Percentiles rank a stretch among this genome's conserved stretches.
phyloP scores from a whole-genome alignment of 2,888 invertebrate species.

The Tuberolachnus salignus region DNA sequence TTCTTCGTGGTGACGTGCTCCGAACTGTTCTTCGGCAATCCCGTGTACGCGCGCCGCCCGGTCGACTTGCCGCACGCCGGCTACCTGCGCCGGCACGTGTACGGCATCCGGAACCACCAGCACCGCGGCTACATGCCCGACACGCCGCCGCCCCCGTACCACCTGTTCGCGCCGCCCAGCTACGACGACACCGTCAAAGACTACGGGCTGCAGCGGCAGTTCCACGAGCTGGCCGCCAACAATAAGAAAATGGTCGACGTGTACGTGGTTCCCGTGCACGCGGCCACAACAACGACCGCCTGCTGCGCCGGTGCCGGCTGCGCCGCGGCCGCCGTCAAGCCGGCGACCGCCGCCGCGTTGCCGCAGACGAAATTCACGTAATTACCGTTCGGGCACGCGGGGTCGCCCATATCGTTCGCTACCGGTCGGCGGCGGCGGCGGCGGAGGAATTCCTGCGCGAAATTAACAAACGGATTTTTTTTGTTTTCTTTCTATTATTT shows the following conservation, averaged over 20 bases:
- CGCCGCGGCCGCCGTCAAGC: slow-evolving; percentile 9
- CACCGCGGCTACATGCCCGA: slow-evolving; percentile 58
- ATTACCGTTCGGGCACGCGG: neutral
- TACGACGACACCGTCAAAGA: slow-evolving; percentile 64
- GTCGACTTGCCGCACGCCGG: slow-evolving; percentile 60
- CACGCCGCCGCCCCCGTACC: slow-evolving; percentile 67
- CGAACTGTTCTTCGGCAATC: slow-evolving; percentile 66
- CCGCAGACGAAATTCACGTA: slow-evolving; percentile 4
- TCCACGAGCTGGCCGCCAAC: neutral
- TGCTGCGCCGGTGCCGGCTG: neutral
- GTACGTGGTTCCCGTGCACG: slow-evolving; percentile 49
- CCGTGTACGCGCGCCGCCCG: slow-evolving; percentile 61
- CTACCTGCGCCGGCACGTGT: slow-evolving; percentile 58
- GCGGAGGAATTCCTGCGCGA: no score
- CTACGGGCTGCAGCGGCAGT: neutral
- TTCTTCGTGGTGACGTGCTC: slow-evolving; percentile 68
- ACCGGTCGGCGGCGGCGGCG: no score
- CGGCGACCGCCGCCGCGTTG: slow-evolving; percentile 20
- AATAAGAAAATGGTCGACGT: slow-evolving; percentile 29
- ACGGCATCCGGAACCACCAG: slow-evolving; percentile 56
- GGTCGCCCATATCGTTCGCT: no score
- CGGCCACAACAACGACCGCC: neutral
- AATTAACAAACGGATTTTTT: no score
- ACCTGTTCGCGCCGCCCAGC: slow-evolving; percentile 67
- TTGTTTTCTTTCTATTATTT: no score